Base-by-base conservation (phyloP, 2,888 invertebrate species). In the Ornithoptera alexandrae region DNA sequence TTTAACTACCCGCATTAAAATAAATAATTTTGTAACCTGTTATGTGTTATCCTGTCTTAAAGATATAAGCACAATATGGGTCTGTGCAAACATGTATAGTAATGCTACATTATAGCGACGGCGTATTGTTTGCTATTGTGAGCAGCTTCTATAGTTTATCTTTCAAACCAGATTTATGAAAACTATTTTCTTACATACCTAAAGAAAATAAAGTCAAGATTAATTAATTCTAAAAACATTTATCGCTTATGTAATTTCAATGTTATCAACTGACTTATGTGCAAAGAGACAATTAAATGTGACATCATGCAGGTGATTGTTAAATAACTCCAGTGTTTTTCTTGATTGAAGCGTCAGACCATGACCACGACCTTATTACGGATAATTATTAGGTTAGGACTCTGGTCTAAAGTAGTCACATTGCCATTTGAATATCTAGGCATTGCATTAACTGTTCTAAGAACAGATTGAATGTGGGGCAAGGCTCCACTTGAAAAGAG, bases 401-500 rank as follows among this genome's bases (percentile, higher is more conserved):
- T 60, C 15, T 18, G 42, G 20, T 70, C 24, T 50, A 56, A 60
- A 63, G 53, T 17, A 59, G 59, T 53, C n/a, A 56, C 57, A 62
- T 22, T 62, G 66, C 36, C 66, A 57, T 53, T 22, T 30, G 66
- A 50, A 50, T 66, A 56, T 56, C 22, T 65, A 62, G 30, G 20
- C 15, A 60, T 60, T 68, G 67, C 67, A 61, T 30, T 24, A 39
- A 67, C n/a, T 39, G 46, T 67, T 65, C 53, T 53, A 50, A 22
- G 42, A n/a, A n/a, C 53, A 24, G 67, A 20, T 71, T 65, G 18
- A n/a, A 42, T 67, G 64, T 65, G 50, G 65, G 57, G 46, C 67
- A 67, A 67, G 67, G 70, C 67, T 65, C 61, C 42, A 42, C 66
- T 60, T 67, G 66, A 59, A 62, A 65, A 69, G 42, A 64, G 64